Conservation (phyloP, 2,797 vertebrate genomes). For the Acrossocheilus fasciatus region DNA sequence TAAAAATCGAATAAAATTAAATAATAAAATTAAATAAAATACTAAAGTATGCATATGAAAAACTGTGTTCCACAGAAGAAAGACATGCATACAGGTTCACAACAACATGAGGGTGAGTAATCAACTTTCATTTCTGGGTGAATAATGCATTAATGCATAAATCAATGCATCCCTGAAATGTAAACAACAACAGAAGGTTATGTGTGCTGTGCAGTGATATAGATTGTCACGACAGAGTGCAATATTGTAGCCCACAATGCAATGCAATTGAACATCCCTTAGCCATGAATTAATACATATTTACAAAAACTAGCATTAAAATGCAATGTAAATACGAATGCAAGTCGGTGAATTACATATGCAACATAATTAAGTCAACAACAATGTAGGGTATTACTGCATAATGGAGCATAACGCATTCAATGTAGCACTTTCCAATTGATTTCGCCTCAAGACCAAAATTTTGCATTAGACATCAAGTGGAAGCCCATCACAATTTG, state of each 20-base stretch:
- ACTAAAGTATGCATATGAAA: neutral
- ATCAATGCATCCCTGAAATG: neutral
- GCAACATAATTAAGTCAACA: neutral
- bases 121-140: neutral
- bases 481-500: neutral
- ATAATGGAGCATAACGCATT: neutral
- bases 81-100: neutral
- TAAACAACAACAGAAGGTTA: constrained; percentile 1
- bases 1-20: neutral
- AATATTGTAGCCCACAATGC: neutral
- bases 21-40: neutral
- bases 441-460: constrained; percentile 1
- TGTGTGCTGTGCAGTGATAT: neutral
- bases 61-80: neutral
- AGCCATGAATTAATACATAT: too few species aligned
- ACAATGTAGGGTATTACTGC: neutral
- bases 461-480: neutral
- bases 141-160: neutral
- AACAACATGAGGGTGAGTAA: neutral
- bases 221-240: neutral
- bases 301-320: neutral
- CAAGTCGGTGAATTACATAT: neutral
- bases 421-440: neutral
- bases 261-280: neutral
- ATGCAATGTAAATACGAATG: neutral